Base-by-base conservation (phyloP, 2,113 vertebrate species). In the Cyphomyrus plagiostoma region DNA sequence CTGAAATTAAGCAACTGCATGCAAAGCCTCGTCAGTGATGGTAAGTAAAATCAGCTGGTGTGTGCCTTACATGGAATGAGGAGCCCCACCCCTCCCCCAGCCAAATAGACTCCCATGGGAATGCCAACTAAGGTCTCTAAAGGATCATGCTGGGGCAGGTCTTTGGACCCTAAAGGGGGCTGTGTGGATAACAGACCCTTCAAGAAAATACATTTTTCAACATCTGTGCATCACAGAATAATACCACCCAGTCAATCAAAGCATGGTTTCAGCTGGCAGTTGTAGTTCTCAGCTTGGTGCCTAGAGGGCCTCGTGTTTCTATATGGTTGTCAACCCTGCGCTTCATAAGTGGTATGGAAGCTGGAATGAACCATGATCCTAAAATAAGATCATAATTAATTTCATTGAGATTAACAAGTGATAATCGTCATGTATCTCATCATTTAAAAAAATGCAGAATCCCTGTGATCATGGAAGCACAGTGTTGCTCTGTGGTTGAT, bases 271-370 rank as follows among this genome's bases (percentile, higher is more conserved):
- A 17, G 2, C 21, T 84, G 48, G 10, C 4, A 46, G 52, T 21
- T 89, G 80, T 80, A 89, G 23, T 85, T 85, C 13, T 10, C 82
- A 21, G 13, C 39, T 48, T 48, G 39, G 9, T 19, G 52, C 23
- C 23, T 85, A 89, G 89, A 84, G 89, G 89, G 89, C 77, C 15
- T 39, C 21, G 4, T 45, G 87, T 88, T 62, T 42, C 42, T 88
- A n/a, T n/a, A 84, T 84, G 35, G 80, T 19, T 21, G 19, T 46
- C 21, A 74, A 74, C 10, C 66, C 66, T 74, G 30, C 74, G 19
- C 74, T 80, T 17, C 26, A 10, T 35, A 39, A 80, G 74, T 80
- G 74, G 35, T 42, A 42, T 80, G 74, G 35, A 80, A 80, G 74
- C 30, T 15, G 35, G 30, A 80, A 80, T 80, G 74, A 42, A 30